These are phyloP conservation scores for Notarius quadriscutis DNA, from an alignment of 2,113 vertebrate genomes.

Conservation along the genomic window DNA sequence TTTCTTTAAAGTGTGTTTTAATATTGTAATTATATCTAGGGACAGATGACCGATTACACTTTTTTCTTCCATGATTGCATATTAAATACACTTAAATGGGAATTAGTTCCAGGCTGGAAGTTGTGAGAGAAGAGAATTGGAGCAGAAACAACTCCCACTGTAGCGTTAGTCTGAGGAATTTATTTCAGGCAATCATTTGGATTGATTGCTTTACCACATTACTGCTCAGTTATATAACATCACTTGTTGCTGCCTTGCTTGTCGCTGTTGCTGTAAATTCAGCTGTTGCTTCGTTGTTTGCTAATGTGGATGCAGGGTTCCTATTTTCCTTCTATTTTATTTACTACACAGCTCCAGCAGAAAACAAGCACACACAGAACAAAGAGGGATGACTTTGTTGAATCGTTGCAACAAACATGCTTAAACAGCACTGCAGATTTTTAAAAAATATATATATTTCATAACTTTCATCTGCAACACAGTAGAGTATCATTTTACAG, in stretches of 20 bases:
- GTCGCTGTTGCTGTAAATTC: neutral
- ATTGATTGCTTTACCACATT: neutral
- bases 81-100: neutral
- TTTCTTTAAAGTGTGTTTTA: neutral
- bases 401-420: neutral
- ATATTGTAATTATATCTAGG: neutral
- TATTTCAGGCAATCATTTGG: neutral
- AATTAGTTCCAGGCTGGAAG: neutral
- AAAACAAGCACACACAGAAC: neutral
- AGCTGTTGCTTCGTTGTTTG: neutral
- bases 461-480: neutral
- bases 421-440: too few relatives aligned
- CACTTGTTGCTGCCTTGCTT: neutral
- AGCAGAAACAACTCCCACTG: neutral
- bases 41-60: neutral
- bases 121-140: neutral
- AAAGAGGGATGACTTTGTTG: neutral
- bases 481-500: neutral
- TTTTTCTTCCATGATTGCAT: neutral
- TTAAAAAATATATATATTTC: neutral
- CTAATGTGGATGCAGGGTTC: neutral
- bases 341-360: neutral
- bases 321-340: neutral
- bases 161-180: neutral
- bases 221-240: neutral